Evolutionary conservation across 2,113 vertebrate genomes (phyloP), one percentile per base, ranked within the genome.

Genomic region (Crocuta crocuta): DNA sequence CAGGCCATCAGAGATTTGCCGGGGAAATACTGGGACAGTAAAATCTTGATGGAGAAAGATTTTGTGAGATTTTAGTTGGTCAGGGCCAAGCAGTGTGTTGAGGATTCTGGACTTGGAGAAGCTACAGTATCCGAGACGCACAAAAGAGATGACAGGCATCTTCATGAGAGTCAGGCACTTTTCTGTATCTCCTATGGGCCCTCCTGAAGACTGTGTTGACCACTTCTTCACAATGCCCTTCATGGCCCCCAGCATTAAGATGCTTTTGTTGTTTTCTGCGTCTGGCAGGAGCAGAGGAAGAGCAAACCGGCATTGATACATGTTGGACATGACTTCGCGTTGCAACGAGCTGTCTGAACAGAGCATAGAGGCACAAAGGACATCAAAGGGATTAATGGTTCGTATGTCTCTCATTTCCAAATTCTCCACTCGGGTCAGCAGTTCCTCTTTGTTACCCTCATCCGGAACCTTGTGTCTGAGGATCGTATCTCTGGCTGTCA

Each of bases 251-350:
- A 99, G 97, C 96, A 99, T 97, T 39, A 98, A 98, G 35, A 85
- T 96, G 94, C 98, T 98, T 16, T 97, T 97, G 90, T 98, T 97
- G 80, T 98, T 98, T 86, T 98, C 96, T 26, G 97, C 71, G 65
- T 98, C 98, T 58, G 99, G 99, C 78, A 99, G 98, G 8, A 99
- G 97, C 33, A 99, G 97, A 48, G 99, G 99, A 24, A 99, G 98
- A 35, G 99, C 99, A 98, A 99, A 99, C 96, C 97, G 98, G 78
- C 99, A 99, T 5, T 98, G 98, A 86, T 98, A 98, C 99, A 99
- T 99, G 86, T 97, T 99, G 15, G 94, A 93, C 65, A 99, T 39
- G 63, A 99, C 96, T 86, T 99, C 98, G 55, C 99, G 98, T 21
- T 98, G 99, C 94, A 99, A 97, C 85, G 99, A 99, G 50, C 95